Evolutionary conservation across 2,888 invertebrate genomes (phyloP), one percentile per base, ranked within the genome.

Genomic region (Falcaria lacertinaria): DNA sequence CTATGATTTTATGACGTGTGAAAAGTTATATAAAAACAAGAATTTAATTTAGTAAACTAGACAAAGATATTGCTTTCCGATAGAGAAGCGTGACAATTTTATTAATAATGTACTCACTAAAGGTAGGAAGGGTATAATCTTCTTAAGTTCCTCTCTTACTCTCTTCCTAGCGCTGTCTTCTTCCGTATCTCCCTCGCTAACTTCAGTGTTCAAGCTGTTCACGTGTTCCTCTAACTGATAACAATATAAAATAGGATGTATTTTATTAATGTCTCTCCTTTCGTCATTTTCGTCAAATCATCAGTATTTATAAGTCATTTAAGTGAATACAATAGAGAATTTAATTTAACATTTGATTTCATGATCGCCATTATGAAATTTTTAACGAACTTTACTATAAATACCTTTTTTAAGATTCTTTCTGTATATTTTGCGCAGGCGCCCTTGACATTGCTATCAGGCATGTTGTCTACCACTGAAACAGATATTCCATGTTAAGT

Each of bases 141-240:
- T 79, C 52, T 74, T 72, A 11, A 86, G 41, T 19, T 81, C 78
- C 14, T 48, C 48, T 0, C 81, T 45, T 0, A 86, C 75, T 32
- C 64, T 73, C 44, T 72, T 69, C 43, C 66, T 64, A 0, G 80
- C 78, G 0, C 55, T 47, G 1, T 67, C 64, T 4, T 78, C 72
- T 0, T 68, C 68, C 0, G 48, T 44, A 14, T 72, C 72, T 0
- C 22, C 34, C 0, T 50, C 43, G 1, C 41, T 17, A 0, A 45
- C 28, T 0, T 54, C 49, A 0, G 51, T 45, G 1, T 71, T 52
- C 15, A 81, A 40, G 0, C 34, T 40, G 0, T 47, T 45, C 2
- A 80, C 55, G 45, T 84, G 71, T 0, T 66, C 59, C 0, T 45
- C 4, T 0, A 83, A 40, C 80, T 80, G 46, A 15, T 53, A 44